Percentiles rank a stretch among this genome's conserved stretches.
Evolutionary conservation across 2,888 invertebrate genomes (phyloP).

Genomic region (Hybos culiciformis): DNA sequence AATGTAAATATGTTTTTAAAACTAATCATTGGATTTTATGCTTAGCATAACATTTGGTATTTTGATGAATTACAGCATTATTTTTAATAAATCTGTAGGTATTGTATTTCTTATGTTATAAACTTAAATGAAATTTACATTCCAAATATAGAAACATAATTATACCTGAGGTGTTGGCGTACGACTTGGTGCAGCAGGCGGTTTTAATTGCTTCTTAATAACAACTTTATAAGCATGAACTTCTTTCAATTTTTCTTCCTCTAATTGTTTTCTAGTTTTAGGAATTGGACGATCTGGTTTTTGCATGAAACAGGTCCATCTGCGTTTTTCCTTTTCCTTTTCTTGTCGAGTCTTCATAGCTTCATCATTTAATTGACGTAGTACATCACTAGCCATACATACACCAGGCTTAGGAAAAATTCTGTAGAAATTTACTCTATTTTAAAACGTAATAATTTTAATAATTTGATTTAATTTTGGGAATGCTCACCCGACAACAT

Average conservation of each 20-base stretch:
- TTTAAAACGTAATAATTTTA: constrained; percentile 17
- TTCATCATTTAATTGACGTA: constrained; percentile 48
- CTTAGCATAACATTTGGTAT: too few species aligned
- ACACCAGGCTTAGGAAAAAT: constrained; percentile 50
- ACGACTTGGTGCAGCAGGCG: constrained; percentile 17
- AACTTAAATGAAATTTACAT: too few species aligned
- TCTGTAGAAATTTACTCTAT: constrained; percentile 54
- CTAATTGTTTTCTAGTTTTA: constrained; percentile 27
- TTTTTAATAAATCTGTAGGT: too few species aligned
- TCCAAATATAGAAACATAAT: constrained; percentile 13
- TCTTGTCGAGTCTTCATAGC: constrained; percentile 38
- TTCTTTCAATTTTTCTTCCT: constrained; percentile 24
- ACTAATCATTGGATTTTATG: too few species aligned
- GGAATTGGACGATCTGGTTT: constrained; percentile 59
- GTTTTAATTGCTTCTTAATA: constrained; percentile 42
- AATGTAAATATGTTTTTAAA: too few species aligned
- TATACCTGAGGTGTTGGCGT: constrained; percentile 19
- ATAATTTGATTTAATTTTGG: not conserved
- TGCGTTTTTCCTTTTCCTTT: constrained; percentile 42
- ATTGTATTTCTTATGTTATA: too few species aligned
- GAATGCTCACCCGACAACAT: constrained; percentile 46
- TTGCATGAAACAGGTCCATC: constrained; percentile 62
- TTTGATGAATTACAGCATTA: too few species aligned
- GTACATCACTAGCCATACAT: constrained; percentile 52
- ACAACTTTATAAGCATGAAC: constrained; percentile 40